phyloP scores from a whole-genome alignment of 2,797 vertebrate genomes.

The Muscicapa striata region DNA sequence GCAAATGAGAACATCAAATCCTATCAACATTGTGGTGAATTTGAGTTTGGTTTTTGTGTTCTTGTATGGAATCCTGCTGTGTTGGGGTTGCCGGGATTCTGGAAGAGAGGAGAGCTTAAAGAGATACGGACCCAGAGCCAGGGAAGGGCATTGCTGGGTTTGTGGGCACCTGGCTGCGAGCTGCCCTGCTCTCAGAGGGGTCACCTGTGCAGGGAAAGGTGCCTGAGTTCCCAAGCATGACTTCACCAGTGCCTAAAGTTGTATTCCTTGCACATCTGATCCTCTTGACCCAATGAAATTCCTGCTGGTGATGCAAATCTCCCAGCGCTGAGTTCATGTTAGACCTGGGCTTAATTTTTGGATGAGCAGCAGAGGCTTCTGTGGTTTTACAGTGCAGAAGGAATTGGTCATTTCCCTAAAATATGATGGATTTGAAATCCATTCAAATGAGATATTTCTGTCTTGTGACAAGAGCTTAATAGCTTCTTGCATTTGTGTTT shows the following conservation, averaged over 20 bases:
- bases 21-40: neutral
- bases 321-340: neutral
- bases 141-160: neutral
- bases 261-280: neutral
- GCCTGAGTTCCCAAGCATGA: neutral
- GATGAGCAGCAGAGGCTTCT: neutral
- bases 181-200: neutral
- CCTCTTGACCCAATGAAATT: neutral
- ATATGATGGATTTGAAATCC: slow-evolving; percentile 43
- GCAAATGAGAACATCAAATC: neutral
- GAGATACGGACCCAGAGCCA: rapidly evolving
- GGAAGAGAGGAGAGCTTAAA: neutral
- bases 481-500: slow-evolving; percentile 63
- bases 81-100: neutral
- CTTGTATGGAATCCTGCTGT: neutral
- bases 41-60: neutral
- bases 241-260: neutral
- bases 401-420: slow-evolving; percentile 16
- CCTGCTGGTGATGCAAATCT: neutral
- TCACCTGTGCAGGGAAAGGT: neutral
- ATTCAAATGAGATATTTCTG: slow-evolving; percentile 52
- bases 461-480: slow-evolving; percentile 55
- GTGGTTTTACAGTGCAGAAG: neutral
- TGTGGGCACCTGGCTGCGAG: neutral
- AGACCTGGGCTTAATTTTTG: neutral